Percentiles rank a stretch among this genome's conserved stretches.
phyloP scores from a whole-genome alignment of 2,888 invertebrate genomes.

The Tridacna gigas region DNA sequence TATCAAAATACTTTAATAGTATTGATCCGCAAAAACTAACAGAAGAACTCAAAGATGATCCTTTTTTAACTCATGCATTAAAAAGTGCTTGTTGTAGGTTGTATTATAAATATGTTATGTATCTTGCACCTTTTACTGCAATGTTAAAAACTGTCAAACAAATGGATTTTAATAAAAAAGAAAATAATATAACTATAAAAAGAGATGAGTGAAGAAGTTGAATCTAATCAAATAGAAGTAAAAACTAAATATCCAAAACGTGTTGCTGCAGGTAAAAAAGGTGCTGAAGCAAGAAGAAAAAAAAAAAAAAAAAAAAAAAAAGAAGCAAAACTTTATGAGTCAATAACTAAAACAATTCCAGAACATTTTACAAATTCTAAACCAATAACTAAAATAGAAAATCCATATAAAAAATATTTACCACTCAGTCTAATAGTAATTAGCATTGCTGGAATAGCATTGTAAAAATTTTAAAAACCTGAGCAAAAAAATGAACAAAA shows the following conservation, averaged over 20 bases:
- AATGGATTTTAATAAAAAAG: slow-evolving; percentile 40
- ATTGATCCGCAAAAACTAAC: no score
- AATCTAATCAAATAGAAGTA: no score
- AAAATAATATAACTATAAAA: slow-evolving; percentile 31
- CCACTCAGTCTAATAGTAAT: background rate
- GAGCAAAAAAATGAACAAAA: background rate
- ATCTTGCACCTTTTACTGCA: slow-evolving; percentile 48
- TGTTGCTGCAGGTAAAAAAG: slow-evolving; percentile 48
- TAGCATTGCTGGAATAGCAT: no score
- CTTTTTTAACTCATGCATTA: no score
- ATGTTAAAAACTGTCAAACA: slow-evolving; percentile 32
- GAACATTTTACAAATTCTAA: no score
- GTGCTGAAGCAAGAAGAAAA: slow-evolving; percentile 41
- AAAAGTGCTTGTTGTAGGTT: slow-evolving; percentile 32
- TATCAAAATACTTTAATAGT: no score
- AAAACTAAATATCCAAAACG: slow-evolving; percentile 38
- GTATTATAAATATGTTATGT: slow-evolving; percentile 39
- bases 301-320: no score
- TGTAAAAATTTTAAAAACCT: background rate
- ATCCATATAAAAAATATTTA: background rate
- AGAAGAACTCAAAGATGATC: no score
- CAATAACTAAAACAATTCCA: no score
- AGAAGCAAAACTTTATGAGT: no score
- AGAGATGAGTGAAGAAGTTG: slow-evolving; percentile 38
- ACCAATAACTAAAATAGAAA: slow-evolving; percentile 12